A percentile compares a stretch with the other conserved stretches of the same genome.
phyloP scores from a whole-genome alignment of 2,797 vertebrate species.

The Leptoclinus maculatus region DNA sequence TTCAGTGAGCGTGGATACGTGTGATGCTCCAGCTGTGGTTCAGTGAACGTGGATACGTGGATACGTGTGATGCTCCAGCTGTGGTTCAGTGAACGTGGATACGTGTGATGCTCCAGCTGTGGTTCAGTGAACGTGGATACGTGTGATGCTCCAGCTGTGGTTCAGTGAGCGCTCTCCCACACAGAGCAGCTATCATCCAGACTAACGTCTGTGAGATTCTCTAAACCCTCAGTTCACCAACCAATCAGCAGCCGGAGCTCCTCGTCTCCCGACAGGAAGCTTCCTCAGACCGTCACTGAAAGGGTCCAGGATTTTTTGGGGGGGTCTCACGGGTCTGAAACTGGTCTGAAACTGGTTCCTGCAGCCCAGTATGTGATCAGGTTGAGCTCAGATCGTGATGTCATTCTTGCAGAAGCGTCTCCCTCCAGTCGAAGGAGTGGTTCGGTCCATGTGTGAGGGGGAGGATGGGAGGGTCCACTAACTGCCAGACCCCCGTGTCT shows the following conservation, averaged over 20 bases:
- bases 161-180: neutral
- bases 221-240: neutral
- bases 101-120: neutral
- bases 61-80: neutral
- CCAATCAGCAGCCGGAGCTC: neutral
- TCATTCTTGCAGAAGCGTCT: constrained; percentile 92
- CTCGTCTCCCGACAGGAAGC: constrained; percentile 13
- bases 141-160: neutral
- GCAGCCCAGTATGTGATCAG: constrained; percentile 7
- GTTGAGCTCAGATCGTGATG: neutral
- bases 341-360: neutral
- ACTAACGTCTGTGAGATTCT: neutral
- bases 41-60: no score
- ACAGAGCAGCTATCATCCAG: neutral
- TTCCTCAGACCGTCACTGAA: neutral
- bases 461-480: constrained; percentile 96
- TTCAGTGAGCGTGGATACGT: neutral
- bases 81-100: neutral
- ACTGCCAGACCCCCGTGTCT: constrained; percentile 92
- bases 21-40: neutral
- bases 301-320: neutral
- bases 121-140: neutral
- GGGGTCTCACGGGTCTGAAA: neutral
- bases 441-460: constrained; percentile 97
- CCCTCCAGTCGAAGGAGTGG: constrained; percentile 97